Percentiles rank a stretch among this genome's conserved stretches.
Conservation (phyloP, 2,797 vertebrate genomes). For the Passerculus sandwichensis region DNA sequence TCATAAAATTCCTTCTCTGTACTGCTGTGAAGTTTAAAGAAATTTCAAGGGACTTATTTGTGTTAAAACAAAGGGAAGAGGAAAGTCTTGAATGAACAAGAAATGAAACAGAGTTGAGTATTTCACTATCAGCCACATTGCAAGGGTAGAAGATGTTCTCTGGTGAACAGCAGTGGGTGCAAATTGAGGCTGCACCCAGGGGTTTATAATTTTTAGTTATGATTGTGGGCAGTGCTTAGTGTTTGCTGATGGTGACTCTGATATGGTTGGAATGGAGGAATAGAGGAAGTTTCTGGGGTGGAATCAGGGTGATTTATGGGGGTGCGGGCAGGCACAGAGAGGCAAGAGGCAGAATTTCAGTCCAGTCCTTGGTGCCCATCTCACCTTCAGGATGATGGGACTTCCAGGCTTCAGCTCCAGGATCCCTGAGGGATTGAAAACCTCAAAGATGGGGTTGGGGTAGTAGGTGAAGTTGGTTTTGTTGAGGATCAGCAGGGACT, state of each 20-base stretch:
- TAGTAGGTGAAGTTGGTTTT: slow-evolving; percentile 95
- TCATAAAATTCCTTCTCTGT: neutral
- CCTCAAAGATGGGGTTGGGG: slow-evolving; percentile 94
- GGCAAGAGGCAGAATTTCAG: neutral
- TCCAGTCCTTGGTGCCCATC: neutral
- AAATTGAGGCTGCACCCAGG: neutral
- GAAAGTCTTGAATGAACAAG: neutral
- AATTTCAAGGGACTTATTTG: neutral
- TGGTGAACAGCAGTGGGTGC: neutral
- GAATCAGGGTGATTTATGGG: neutral
- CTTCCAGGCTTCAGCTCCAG: slow-evolving; percentile 96
- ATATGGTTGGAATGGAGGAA: neutral
- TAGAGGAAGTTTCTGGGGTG: neutral
- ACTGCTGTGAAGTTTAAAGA: neutral
- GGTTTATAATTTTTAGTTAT: neutral
- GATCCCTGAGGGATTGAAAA: slow-evolving; percentile 87
- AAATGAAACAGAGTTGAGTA: neutral
- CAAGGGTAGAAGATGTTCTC: neutral
- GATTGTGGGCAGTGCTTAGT: neutral
- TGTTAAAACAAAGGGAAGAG: neutral
- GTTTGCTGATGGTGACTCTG: neutral
- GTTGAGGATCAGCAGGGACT: slow-evolving; percentile 90
- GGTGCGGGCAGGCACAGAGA: neutral
- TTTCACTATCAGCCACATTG: neutral
- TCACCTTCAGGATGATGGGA: slow-evolving; percentile 96